A percentile compares a stretch with the other conserved stretches of the same genome.
phyloP scores from a whole-genome alignment of 1,140 invertebrate species.

The Aplysia californica region DNA sequence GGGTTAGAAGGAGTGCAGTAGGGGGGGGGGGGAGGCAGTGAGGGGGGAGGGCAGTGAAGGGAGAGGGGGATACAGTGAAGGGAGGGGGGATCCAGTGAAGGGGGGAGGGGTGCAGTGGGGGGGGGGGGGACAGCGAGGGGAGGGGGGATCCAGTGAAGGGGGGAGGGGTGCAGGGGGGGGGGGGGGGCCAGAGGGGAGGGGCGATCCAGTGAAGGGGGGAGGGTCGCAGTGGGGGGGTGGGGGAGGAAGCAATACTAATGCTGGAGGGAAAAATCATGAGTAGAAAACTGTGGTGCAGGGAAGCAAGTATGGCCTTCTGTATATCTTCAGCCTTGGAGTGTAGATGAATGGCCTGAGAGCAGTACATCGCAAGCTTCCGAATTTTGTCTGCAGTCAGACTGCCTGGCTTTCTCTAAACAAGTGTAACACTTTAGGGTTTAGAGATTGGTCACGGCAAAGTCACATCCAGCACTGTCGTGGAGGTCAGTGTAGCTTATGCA shows the following conservation, averaged over 20 bases:
- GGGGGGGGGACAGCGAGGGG: background rate
- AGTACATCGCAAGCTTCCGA: background rate
- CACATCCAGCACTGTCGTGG: too few relatives aligned
- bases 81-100: background rate
- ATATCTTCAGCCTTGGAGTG: background rate
- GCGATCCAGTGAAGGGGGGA: too few relatives aligned
- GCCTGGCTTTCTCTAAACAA: background rate
- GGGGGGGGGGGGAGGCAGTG: too few relatives aligned
- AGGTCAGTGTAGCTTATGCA: too few relatives aligned
- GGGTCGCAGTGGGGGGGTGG: too few relatives aligned
- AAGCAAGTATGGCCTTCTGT: background rate
- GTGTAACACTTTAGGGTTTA: too few relatives aligned
- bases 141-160: background rate
- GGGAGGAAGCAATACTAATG: background rate
- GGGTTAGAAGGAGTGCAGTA: background rate
- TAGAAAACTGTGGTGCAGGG: background rate
- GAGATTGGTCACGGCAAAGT: too few relatives aligned
- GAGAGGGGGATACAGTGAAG: too few relatives aligned
- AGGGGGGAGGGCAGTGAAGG: too few relatives aligned
- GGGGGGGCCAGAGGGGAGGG: too few relatives aligned
- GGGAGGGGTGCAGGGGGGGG: background rate
- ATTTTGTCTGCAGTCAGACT: slow-evolving; percentile 1
- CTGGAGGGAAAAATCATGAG: background rate
- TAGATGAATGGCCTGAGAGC: background rate
- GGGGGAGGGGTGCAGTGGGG: background rate